These are phyloP conservation scores for Crotalus viridis DNA, from an alignment of 2,113 vertebrate species.

Conservation along the genomic window DNA sequence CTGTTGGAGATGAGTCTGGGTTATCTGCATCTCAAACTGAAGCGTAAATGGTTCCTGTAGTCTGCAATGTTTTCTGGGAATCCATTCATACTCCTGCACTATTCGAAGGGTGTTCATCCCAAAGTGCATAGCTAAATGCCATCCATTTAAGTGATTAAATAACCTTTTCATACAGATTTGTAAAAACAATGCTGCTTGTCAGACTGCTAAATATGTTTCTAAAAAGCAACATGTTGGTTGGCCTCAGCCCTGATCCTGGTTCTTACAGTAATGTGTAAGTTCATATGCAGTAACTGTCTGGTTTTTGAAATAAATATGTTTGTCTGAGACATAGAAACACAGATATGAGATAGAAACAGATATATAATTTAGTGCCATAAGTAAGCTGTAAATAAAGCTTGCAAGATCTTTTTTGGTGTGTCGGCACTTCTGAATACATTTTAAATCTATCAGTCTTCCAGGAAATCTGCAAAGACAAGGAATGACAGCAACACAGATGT, in stretches of 20 bases:
- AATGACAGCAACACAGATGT: conserved; percentile 37
- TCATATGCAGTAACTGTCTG: not conserved
- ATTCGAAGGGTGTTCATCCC: too few species aligned
- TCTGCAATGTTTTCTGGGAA: too few species aligned
- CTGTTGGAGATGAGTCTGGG: too few species aligned
- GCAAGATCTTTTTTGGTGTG: conserved; percentile 24
- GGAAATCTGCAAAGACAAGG: conserved; percentile 45
- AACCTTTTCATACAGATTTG: not conserved
- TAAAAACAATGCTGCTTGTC: not conserved
- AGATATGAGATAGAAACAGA: not conserved
- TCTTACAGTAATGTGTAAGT: not conserved
- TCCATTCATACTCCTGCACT: too few species aligned
- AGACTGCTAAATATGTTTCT: not conserved
- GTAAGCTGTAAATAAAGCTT: conserved; percentile 27
- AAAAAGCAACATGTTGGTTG: not conserved
- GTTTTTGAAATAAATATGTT: not conserved
- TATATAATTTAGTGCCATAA: not conserved
- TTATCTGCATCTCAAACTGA: too few species aligned
- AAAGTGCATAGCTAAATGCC: too few species aligned
- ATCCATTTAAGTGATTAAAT: not conserved
- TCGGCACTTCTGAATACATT: not conserved
- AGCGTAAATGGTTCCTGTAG: too few species aligned
- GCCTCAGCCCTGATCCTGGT: not conserved
- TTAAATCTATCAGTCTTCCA: conserved; percentile 19
- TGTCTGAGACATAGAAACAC: not conserved